Evolutionary conservation across 2,113 vertebrate genomes (phyloP), one percentile per base, ranked within the genome.

Genomic region (Cyrtonyx montezumae): DNA sequence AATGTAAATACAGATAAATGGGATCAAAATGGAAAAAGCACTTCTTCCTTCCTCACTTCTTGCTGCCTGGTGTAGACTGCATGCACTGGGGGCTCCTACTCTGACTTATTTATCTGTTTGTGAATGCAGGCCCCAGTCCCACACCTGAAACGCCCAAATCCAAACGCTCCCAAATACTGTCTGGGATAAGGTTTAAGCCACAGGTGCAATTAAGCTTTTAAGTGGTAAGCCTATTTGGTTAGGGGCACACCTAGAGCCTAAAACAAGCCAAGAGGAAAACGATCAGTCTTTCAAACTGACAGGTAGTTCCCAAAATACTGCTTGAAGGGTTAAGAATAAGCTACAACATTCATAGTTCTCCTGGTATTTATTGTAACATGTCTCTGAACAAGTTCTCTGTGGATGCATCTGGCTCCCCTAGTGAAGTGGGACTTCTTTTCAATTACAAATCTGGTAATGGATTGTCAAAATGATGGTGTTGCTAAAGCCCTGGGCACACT

Each of bases 161-260:
- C 93, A 92, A 94, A 93, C 88, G 90, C 43, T 85, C 81, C 46
- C 10, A 0, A 81, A 80, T 93, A 80, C 73, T 93, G 78, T 88
- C 96, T 94, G 95, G 95, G 90, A 89, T 89, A 91, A 93, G 91
- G 86, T 91, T 94, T 93, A 91, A 94, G 91, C 93, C 93, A 94
- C 90, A 91, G 96, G 87, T 96, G 95, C 93, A 95, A 94, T 96
- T 95, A 94, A 93, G 87, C 84, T 94, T 96, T 94, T 94, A 92
- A 93, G 80, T 87, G 86, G 93, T 91, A 88, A 95, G 95, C 82
- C 86, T 93, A 14, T 96, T 94, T 96, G 79, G 87, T 88, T 89
- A 92, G 94, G 96, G 91, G 94, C 95, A 94, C 88, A 84, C 84
- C 91, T 88, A 92, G 79, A 93, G 93, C 87, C 88, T 92, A 43